A percentile compares a stretch with the other conserved stretches of the same genome.
These are phyloP conservation scores for Eubasilissa splendida DNA, from an alignment of 2,888 invertebrate species.

Conservation along the genomic window DNA sequence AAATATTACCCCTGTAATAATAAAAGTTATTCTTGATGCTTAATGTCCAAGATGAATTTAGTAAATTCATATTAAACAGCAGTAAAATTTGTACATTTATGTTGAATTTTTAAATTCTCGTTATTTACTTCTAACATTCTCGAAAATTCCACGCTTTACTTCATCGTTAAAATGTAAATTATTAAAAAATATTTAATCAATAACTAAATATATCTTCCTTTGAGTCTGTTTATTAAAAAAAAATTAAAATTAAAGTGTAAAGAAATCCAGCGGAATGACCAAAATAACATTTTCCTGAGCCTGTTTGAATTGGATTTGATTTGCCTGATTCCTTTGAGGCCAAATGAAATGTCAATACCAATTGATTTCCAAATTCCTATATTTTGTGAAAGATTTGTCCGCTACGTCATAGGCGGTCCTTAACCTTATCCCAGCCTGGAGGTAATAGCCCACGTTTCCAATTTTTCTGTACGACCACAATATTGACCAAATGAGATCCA, in stretches of 20 bases:
- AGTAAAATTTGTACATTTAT: too few species aligned
- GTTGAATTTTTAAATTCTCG: too few species aligned
- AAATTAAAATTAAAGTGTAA: not conserved
- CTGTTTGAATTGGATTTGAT: conserved; percentile 17
- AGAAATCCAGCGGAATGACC: not conserved
- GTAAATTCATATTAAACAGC: too few species aligned
- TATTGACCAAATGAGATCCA: conserved; percentile 15
- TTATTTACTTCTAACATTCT: too few species aligned
- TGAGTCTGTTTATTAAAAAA: not conserved
- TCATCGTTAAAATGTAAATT: too few species aligned
- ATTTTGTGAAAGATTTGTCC: not conserved
- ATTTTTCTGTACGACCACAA: conserved; percentile 35
- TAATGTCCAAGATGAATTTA: too few species aligned
- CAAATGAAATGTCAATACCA: conserved; percentile 35
- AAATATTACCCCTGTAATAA: too few species aligned
- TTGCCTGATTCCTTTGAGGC: not conserved
- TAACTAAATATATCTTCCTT: not conserved
- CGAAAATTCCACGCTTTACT: too few species aligned
- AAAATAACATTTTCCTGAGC: not conserved
- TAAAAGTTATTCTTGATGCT: too few species aligned
- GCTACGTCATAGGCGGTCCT: not conserved
- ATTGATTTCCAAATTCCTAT: conserved; percentile 2
- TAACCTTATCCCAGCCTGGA: conserved; percentile 22
- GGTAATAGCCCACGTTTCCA: conserved; percentile 36
- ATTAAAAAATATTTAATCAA: too few species aligned